phyloP scores from a whole-genome alignment of 2,888 invertebrate genomes.

The Aleiodes alternator region DNA sequence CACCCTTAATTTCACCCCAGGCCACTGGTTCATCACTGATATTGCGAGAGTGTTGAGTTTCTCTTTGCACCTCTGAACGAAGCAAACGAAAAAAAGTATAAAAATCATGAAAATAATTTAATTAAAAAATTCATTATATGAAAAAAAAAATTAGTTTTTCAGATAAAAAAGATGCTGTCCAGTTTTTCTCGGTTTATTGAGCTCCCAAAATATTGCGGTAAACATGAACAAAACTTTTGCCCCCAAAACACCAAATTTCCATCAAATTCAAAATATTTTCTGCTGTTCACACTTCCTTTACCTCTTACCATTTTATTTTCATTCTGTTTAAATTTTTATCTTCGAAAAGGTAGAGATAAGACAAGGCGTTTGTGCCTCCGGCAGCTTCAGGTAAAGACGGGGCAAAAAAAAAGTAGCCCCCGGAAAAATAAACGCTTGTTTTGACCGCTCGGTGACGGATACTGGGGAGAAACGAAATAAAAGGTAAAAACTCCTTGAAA shows the following conservation, averaged over 20 bases:
- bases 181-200: neutral
- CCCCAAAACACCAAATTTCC: too few species aligned
- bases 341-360: conserved; percentile 29
- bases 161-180: too few species aligned
- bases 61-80: conserved; percentile 94
- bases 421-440: conserved; percentile 64
- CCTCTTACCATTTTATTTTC: conserved; percentile 7
- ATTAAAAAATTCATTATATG: neutral
- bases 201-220: neutral
- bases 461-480: conserved; percentile 39
- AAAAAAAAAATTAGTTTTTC: too few species aligned
- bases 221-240: too few species aligned
- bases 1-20: conserved; percentile 93
- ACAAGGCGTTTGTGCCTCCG: conserved; percentile 44
- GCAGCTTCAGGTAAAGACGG: conserved; percentile 42
- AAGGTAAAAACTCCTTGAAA: conserved; percentile 46
- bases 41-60: conserved; percentile 95
- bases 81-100: conserved; percentile 28
- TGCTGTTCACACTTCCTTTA: neutral
- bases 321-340: conserved; percentile 12
- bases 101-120: too few species aligned
- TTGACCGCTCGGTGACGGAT: conserved; percentile 59
- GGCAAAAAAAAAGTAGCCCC: conserved; percentile 28
- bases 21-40: conserved; percentile 99
- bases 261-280: neutral